Base-by-base conservation (phyloP, 2,113 vertebrate species). In the Macrotus californicus region DNA sequence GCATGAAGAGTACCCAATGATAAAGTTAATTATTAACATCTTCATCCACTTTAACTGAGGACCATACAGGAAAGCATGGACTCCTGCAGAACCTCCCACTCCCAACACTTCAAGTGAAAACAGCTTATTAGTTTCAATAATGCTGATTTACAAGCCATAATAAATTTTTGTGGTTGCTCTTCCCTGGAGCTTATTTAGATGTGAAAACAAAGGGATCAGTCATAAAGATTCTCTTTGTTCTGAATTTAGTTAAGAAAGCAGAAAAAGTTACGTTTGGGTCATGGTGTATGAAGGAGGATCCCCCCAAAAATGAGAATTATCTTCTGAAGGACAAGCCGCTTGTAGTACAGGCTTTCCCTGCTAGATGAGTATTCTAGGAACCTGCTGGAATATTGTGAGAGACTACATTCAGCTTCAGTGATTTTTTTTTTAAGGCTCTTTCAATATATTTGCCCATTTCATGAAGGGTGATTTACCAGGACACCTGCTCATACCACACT, bases 221-320 rank as follows among this genome's bases (percentile, higher is more conserved):
- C 41, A 94, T 59, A 93, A 96, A 93, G 89, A 93, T 76, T 69
- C n/a, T 85, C 61, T 95, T 94, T 94, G 81, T 96, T 94, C 76
- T 86, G n/a, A 24, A 82, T 67, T 96, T 93, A 88, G 48, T 67
- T 94, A 15, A 76, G 43, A 93, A 92, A 86, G 72, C 19, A 91
- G 91, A 88, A 36, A 79, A 89, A 92, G 48, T 48, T 87, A 59
- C 18, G 34, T 77, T 73, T 82, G 70, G 21, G 48, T 2, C 11
- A 56, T 15, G 14, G n/a, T 36, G 5, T 80, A 19, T 12, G 11
- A 31, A 12, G 5, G 61, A 64, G 29, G 29, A 64, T n/a, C 29
- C 61, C 29, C 12, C 61, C 61, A 14, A 64, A 29, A 64, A 31
- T 14, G 11, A 31, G 29, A 64, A 64, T 64, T 64, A 64, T 64